Conservation (phyloP, 1,140 invertebrate genomes). For the Drosophila ironensis region DNA sequence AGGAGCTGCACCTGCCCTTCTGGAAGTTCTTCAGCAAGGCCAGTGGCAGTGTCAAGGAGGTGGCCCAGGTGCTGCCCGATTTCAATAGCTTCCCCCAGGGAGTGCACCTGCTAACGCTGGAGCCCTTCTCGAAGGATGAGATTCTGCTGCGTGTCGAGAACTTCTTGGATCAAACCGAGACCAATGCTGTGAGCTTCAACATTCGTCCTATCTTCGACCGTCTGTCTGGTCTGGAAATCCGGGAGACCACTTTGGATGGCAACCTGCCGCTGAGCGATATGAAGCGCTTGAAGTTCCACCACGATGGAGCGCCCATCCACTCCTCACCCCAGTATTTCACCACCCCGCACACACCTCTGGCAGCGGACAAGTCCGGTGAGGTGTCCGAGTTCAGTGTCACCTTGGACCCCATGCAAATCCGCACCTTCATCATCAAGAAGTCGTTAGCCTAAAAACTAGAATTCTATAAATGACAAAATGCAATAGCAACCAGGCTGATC, state of each 20-base stretch:
- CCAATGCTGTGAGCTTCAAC: conserved; percentile 83
- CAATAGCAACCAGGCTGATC: no score
- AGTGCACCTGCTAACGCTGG: conserved; percentile 93
- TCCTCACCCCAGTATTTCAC: conserved; percentile 14
- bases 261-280: conserved; percentile 57
- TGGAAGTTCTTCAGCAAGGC: conserved; percentile 80
- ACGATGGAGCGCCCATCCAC: conserved; percentile 33
- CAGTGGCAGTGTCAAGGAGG: conserved; percentile 52
- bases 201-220: conserved; percentile 54
- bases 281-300: conserved; percentile 63
- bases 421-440: conserved; percentile 59
- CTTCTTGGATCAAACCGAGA: conserved; percentile 89
- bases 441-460: not conserved
- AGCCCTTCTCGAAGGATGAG: conserved; percentile 88
- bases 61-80: conserved; percentile 21
- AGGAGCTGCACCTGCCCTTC: conserved; percentile 61
- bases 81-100: conserved; percentile 84
- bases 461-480: not conserved
- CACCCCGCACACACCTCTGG: conserved; percentile 24
- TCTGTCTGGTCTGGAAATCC: conserved; percentile 40
- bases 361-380: conserved; percentile 18
- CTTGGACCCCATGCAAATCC: conserved; percentile 68
- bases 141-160: conserved; percentile 94
- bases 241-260: conserved; percentile 70
- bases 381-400: conserved; percentile 56